These are phyloP conservation scores for Polypterus bichir DNA, from an alignment of 2,113 vertebrate species.

Conservation along the genomic window DNA sequence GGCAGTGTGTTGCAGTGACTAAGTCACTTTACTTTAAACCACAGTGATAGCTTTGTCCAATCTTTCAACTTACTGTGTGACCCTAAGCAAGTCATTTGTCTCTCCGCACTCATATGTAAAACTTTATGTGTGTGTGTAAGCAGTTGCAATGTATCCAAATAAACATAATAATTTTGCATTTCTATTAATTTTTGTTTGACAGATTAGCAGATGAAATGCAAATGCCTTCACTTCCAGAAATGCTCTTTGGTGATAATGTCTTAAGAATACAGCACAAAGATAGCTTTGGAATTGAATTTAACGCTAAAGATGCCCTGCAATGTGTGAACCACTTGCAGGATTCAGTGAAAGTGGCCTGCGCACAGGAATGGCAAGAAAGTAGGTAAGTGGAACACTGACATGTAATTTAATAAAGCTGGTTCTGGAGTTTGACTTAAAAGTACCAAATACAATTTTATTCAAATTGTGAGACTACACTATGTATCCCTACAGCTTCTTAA, in stretches of 20 bases:
- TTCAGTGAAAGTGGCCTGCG: slow-evolving; percentile 86
- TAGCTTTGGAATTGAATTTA: slow-evolving; percentile 88
- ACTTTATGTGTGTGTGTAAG: neutral
- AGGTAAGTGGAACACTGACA: slow-evolving; percentile 44
- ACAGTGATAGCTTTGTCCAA: no score
- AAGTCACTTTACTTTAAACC: no score
- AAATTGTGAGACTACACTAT: no score
- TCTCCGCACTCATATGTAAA: neutral
- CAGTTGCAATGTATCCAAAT: neutral
- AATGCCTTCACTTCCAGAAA: slow-evolving; percentile 89
- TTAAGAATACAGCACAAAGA: slow-evolving; percentile 73
- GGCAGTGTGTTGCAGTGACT: no score
- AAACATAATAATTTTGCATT: neutral
- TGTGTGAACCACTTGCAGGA: slow-evolving; percentile 82
- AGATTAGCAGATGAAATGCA: slow-evolving; percentile 79
- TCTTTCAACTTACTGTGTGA: no score
- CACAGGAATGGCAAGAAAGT: slow-evolving; percentile 94
- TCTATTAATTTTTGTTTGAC: slow-evolving; percentile 2
- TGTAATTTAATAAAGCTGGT: neutral
- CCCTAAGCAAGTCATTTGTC: no score
- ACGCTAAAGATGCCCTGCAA: slow-evolving; percentile 79
- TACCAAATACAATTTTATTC: no score
- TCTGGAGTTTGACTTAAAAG: no score
- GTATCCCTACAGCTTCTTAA: no score
- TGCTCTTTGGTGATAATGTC: slow-evolving; percentile 94